phyloP scores from a whole-genome alignment of 2,797 vertebrate species.

The Channallabes apus region DNA sequence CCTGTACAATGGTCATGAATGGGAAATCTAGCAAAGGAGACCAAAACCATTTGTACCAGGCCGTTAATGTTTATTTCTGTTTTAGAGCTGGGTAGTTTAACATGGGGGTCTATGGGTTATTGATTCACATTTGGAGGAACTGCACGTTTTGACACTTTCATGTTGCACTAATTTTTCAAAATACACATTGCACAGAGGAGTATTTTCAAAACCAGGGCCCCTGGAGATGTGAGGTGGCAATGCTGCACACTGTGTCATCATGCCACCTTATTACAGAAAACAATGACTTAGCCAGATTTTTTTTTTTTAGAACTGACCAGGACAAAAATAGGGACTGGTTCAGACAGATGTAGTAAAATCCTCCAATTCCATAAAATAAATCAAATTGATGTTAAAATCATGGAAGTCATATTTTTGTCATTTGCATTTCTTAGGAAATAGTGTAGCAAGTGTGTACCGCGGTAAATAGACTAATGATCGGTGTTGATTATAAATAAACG shows the following conservation, averaged over 20 bases:
- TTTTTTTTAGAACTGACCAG: not conserved
- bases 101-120: too few relatives aligned
- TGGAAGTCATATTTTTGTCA: not conserved
- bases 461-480: not conserved
- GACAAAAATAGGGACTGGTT: not conserved
- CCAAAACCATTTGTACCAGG: too few relatives aligned
- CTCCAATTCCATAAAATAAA: not conserved
- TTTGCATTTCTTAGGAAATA: not conserved
- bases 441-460: not conserved
- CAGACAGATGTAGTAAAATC: not conserved
- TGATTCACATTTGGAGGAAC: too few relatives aligned
- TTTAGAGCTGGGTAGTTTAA: too few relatives aligned
- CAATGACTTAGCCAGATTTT: not conserved
- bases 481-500: not conserved
- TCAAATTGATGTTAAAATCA: not conserved
- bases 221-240: not conserved
- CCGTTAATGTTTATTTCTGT: too few relatives aligned
- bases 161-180: too few relatives aligned
- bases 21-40: too few relatives aligned
- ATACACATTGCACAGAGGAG: not conserved
- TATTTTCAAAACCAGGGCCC: not conserved
- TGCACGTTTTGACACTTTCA: too few relatives aligned
- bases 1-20: too few relatives aligned
- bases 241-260: not conserved
- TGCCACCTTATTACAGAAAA: not conserved